These are phyloP conservation scores for Zophobas atratus DNA, from an alignment of 1,140 invertebrate genomes.

Conservation along the genomic window DNA sequence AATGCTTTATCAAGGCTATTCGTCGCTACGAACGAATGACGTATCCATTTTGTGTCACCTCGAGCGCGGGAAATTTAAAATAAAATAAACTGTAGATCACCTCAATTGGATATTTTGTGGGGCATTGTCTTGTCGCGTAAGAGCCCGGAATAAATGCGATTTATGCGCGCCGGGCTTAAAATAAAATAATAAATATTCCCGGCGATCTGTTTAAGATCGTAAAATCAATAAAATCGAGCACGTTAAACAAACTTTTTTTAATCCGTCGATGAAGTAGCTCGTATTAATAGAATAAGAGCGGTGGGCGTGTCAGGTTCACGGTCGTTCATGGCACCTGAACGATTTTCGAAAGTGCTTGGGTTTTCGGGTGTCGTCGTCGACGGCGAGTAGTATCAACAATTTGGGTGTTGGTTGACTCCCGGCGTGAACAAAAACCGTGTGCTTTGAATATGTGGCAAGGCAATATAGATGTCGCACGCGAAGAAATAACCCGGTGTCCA, in stretches of 20 bases:
- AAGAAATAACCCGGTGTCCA: conserved; percentile 50
- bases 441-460: conserved; percentile 61
- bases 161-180: too few species aligned
- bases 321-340: conserved; percentile 20
- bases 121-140: too few species aligned
- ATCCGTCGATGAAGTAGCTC: background rate
- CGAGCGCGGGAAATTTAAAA: too few species aligned
- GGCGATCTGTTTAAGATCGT: background rate
- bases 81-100: too few species aligned
- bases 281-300: conserved; percentile 23
- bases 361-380: too few species aligned
- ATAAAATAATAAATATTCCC: background rate
- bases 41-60: too few species aligned
- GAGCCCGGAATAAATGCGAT: too few species aligned
- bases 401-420: conserved; percentile 46
- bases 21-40: too few species aligned
- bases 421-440: conserved; percentile 59
- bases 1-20: too few species aligned
- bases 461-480: conserved; percentile 63
- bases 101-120: too few species aligned
- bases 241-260: conserved; percentile 22
- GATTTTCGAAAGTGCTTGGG: too few species aligned
- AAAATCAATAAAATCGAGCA: conserved; percentile 5
- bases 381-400: too few species aligned
- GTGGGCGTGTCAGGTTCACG: conserved; percentile 19